These are phyloP conservation scores for Bufo bufo DNA, from an alignment of 2,113 vertebrate genomes.

Conservation along the genomic window DNA sequence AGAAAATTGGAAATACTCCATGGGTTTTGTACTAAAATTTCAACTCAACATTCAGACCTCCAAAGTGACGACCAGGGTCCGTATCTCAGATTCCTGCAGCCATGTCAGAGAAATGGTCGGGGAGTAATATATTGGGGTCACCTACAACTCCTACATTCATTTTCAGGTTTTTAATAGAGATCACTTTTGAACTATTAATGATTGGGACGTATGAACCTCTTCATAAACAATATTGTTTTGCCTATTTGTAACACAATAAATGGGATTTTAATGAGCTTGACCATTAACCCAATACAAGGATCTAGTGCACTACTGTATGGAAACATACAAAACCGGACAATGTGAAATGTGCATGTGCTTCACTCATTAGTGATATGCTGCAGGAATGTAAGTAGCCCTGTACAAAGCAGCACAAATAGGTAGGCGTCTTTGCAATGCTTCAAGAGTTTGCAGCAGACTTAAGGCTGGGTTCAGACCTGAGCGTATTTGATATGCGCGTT, in stretches of 20 bases:
- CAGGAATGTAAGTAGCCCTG: not conserved
- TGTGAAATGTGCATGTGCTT: not conserved
- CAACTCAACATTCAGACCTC: not conserved
- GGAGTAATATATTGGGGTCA: not conserved
- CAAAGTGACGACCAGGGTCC: not conserved
- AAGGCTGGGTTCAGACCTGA: no score
- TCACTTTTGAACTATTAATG: not conserved
- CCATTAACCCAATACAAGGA: not conserved
- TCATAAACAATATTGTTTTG: not conserved
- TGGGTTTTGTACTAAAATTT: not conserved
- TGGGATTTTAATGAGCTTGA: not conserved
- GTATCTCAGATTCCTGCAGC: not conserved
- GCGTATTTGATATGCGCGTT: no score
- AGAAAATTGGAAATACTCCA: not conserved
- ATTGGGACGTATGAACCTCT: not conserved
- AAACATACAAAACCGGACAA: not conserved
- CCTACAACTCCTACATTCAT: not conserved
- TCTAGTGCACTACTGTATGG: not conserved
- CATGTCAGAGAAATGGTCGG: not conserved
- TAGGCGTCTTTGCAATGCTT: not conserved
- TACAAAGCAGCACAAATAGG: slow-evolving; percentile 5
- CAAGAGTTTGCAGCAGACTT: not conserved
- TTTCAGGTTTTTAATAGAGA: not conserved
- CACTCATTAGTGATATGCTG: not conserved
- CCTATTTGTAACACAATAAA: not conserved